These are phyloP conservation scores for Telenomus remus DNA, from an alignment of 1,140 invertebrate genomes.

Conservation along the genomic window DNA sequence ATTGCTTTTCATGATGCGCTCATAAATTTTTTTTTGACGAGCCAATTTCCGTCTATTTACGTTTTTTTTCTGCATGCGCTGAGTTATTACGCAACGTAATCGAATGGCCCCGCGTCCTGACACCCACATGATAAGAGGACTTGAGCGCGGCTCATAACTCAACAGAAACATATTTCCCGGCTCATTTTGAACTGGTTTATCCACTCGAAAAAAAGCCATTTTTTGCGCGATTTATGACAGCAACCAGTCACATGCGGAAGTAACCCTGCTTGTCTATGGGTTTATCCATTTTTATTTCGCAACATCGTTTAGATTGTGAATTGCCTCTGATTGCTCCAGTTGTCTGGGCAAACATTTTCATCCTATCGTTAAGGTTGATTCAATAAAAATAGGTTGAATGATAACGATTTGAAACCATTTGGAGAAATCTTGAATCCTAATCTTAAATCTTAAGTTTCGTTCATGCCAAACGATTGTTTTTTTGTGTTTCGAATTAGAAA, in stretches of 20 bases:
- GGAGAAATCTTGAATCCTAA: no score
- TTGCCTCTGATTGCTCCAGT: slow-evolving; percentile 8
- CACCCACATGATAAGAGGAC: slow-evolving; percentile 55
- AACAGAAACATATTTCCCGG: slow-evolving; percentile 28
- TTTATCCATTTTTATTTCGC: slow-evolving; percentile 8
- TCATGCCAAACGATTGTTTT: no score
- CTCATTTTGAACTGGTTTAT: slow-evolving; percentile 40
- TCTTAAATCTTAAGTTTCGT: no score
- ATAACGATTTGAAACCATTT: no score
- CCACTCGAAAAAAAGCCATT: slow-evolving; percentile 22
- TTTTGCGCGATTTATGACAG: slow-evolving; percentile 44
- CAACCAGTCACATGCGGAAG: slow-evolving; percentile 18
- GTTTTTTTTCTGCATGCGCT: slow-evolving; percentile 17
- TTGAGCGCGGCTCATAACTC: slow-evolving; percentile 40
- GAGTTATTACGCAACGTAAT: slow-evolving; percentile 56
- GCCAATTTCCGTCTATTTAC: slow-evolving; percentile 11
- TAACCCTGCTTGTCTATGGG: slow-evolving; percentile 2
- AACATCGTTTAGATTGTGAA: neutral
- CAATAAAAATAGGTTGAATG: no score
- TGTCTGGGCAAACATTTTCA: slow-evolving; percentile 9
- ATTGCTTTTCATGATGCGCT: no score
- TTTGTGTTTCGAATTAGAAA: no score
- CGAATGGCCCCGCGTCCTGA: slow-evolving; percentile 32
- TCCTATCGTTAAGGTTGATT: no score
- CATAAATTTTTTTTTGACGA: no score